phyloP scores from a whole-genome alignment of 2,888 invertebrate genomes.

The Pollenia labialis region DNA sequence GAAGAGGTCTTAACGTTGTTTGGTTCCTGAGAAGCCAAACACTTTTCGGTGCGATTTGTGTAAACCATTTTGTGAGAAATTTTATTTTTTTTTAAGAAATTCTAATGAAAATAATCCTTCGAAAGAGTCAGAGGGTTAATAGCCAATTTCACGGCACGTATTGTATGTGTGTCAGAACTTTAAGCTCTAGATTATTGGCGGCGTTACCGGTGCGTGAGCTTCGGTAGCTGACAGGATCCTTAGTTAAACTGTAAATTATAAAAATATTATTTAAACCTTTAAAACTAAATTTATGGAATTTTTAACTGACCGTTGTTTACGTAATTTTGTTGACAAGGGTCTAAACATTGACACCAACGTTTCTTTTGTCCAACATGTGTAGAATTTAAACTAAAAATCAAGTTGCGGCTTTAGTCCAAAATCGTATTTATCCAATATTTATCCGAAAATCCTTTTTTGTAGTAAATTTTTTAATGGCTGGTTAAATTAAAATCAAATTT shows the following conservation, averaged over 20 bases:
- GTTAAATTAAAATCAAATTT: neutral
- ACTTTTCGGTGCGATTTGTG: conserved; percentile 82
- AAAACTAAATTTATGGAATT: neutral
- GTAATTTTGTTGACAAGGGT: conserved; percentile 78
- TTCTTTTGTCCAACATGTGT: conserved; percentile 63
- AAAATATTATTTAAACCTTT: conserved; percentile 7
- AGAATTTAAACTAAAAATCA: conserved; percentile 31
- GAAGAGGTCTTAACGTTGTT: conserved; percentile 41
- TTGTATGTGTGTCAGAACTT: conserved; percentile 83
- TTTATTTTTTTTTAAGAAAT: conserved; percentile 31
- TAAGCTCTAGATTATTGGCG: conserved; percentile 83
- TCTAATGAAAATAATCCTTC: conserved; percentile 61
- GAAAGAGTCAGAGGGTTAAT: conserved; percentile 14
- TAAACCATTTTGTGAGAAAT: conserved; percentile 79
- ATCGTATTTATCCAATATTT: conserved; percentile 38
- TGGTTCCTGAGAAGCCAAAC: conserved; percentile 75
- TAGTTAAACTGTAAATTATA: conserved; percentile 79
- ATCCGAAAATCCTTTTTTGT: conserved; percentile 37
- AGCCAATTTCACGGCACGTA: conserved; percentile 82
- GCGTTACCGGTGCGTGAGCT: conserved; percentile 84
- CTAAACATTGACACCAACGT: conserved; percentile 83
- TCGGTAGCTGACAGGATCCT: conserved; percentile 81
- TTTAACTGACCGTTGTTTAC: conserved; percentile 77
- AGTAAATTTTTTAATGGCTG: neutral
- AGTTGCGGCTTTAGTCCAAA: conserved; percentile 48